Conservation (phyloP, 2,888 invertebrate species). For the Odontothrips loti region DNA sequence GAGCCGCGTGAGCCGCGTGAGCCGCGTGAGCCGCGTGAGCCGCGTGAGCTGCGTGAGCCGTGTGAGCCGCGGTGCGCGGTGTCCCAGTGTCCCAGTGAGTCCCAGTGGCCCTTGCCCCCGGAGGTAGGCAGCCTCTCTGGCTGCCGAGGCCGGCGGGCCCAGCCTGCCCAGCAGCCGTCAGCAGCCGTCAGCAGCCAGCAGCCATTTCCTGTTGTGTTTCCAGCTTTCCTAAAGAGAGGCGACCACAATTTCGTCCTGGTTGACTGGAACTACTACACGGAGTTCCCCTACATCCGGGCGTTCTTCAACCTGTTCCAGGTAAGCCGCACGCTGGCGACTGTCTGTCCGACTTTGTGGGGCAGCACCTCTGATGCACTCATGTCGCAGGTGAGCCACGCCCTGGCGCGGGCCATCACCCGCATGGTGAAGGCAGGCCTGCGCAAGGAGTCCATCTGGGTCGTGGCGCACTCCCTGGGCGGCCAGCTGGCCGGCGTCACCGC, state of each 20-base stretch:
- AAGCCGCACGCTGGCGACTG: conserved; percentile 37
- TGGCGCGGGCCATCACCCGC: conserved; percentile 38
- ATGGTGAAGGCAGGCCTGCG: conserved; percentile 37
- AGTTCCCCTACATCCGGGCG: background rate
- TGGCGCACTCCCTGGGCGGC: conserved; percentile 43
- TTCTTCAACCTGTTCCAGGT: conserved; percentile 33
- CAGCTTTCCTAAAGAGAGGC: conserved; percentile 35
- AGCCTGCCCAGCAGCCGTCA: no score
- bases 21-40: no score
- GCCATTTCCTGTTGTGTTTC: background rate
- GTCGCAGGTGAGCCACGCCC: conserved; percentile 38
- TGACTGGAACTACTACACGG: conserved; percentile 37
- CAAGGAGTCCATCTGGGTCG: conserved; percentile 38
- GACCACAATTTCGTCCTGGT: conserved; percentile 39
- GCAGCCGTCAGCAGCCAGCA: no score
- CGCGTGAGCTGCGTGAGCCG: no score
- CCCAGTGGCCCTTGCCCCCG: no score
- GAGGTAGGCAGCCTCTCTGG: no score
- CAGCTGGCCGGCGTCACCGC: conserved; percentile 42
- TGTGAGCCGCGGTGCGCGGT: no score
- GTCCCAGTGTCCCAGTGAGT: no score
- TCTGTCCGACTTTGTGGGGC: no score
- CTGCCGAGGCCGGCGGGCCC: no score
- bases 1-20: no score
- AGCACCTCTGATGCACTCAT: no score